Conservation (phyloP, 1,140 invertebrate species). For the Nasonia vitripennis region DNA sequence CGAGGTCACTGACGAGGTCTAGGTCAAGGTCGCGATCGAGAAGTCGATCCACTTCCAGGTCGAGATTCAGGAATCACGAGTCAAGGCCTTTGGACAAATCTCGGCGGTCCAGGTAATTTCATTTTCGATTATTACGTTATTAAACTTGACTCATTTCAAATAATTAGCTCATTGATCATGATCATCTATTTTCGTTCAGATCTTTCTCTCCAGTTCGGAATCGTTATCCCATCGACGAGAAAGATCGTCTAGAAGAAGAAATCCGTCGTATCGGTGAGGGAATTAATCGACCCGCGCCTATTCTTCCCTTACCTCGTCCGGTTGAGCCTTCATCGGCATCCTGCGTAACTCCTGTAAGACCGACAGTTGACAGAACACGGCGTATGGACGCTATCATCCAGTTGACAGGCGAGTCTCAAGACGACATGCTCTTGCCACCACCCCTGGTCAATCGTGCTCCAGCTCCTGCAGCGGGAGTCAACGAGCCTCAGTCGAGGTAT, state of each 20-base stretch:
- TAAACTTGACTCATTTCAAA: neutral
- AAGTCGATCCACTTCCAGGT: slow-evolving; percentile 56
- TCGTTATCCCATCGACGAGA: slow-evolving; percentile 51
- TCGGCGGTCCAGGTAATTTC: slow-evolving; percentile 62
- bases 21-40: slow-evolving; percentile 57
- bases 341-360: slow-evolving; percentile 3
- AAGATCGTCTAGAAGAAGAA: slow-evolving; percentile 53
- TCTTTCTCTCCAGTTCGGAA: slow-evolving; percentile 64
- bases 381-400: slow-evolving; percentile 72
- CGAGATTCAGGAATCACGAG: slow-evolving; percentile 60
- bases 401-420: slow-evolving; percentile 58
- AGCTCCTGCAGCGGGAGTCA: slow-evolving; percentile 39
- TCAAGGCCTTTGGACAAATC: slow-evolving; percentile 51
- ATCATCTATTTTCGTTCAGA: slow-evolving; percentile 56
- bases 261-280: slow-evolving; percentile 36
- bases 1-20: slow-evolving; percentile 57
- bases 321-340: neutral
- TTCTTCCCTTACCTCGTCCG: neutral
- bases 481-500: slow-evolving; percentile 54
- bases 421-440: slow-evolving; percentile 3
- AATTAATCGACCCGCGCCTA: neutral
- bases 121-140: no score
- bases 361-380: slow-evolving; percentile 31
- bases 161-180: neutral
- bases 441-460: neutral